phyloP scores from a whole-genome alignment of 35 echinoderm and acorn worm genomes.

The Diadema setosum region DNA sequence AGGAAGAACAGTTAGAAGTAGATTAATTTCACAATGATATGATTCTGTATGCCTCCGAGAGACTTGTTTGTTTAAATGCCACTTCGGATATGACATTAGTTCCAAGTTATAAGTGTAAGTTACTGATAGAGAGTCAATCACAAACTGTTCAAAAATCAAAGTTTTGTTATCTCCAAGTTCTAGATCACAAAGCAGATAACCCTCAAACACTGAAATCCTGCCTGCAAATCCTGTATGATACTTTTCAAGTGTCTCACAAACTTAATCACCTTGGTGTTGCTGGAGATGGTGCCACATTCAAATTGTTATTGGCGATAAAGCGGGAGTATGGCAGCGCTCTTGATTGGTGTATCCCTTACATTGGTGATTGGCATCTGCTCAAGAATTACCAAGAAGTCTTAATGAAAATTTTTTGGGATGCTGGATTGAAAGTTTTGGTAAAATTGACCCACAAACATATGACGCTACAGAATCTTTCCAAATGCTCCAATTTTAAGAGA shows the following conservation, averaged over 20 bases:
- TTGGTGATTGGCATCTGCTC: slow-evolving; percentile 72
- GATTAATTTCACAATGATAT: background rate
- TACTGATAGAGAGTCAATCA: background rate
- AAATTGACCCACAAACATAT: background rate
- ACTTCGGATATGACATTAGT: background rate
- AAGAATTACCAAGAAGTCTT: slow-evolving; percentile 46
- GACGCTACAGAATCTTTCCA: background rate
- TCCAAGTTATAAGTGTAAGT: background rate
- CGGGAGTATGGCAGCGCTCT: slow-evolving; percentile 41
- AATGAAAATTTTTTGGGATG: background rate
- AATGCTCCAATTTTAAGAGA: background rate
- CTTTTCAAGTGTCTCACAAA: background rate
- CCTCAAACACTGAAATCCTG: background rate
- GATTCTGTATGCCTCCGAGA: background rate
- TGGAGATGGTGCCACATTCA: slow-evolving; percentile 57
- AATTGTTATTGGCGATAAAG: slow-evolving; percentile 11
- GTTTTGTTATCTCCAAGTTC: background rate
- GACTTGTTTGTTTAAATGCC: background rate
- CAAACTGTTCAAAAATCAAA: background rate
- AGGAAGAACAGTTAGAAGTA: background rate
- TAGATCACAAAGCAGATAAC: background rate
- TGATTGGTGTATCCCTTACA: slow-evolving; percentile 54
- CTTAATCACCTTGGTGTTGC: slow-evolving; percentile 44
- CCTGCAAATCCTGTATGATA: background rate
- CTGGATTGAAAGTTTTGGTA: background rate